These are phyloP conservation scores for Eudyptes chrysolophus DNA, from an alignment of 2,113 vertebrate species.

Conservation along the genomic window DNA sequence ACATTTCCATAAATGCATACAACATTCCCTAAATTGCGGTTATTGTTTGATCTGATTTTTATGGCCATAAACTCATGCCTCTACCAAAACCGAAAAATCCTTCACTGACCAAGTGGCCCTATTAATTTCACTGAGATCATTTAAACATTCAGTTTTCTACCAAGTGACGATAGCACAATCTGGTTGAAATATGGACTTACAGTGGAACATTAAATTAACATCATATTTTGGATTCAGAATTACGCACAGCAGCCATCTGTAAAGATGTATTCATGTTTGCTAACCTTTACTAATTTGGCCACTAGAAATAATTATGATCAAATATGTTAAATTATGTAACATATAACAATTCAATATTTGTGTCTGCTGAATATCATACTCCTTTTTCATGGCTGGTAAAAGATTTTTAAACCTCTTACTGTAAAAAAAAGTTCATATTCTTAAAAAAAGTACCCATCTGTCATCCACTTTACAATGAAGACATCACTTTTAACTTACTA, in stretches of 20 bases:
- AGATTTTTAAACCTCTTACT: not conserved
- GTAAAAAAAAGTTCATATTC: not conserved
- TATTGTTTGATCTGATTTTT: not conserved
- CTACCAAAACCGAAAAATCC: not conserved
- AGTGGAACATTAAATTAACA: not conserved
- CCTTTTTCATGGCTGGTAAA: not conserved
- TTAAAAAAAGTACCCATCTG: not conserved
- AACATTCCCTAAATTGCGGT: not conserved
- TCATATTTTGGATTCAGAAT: not conserved
- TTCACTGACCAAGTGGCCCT: not conserved
- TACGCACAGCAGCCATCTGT: not conserved
- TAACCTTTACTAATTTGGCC: constrained; percentile 17
- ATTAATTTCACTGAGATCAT: not conserved
- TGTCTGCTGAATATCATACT: not conserved
- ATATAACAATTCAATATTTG: not conserved
- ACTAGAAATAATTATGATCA: constrained; percentile 6
- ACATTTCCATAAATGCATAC: not conserved
- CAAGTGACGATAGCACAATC: not conserved
- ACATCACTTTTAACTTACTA: not conserved
- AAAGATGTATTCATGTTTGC: not conserved
- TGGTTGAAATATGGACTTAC: not conserved
- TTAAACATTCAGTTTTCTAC: constrained; percentile 1
- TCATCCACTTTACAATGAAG: not conserved
- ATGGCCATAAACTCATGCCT: not conserved
- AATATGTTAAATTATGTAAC: not conserved